Percentiles rank a stretch among this genome's conserved stretches.
Evolutionary conservation across 2,797 vertebrate genomes (phyloP).

Genomic region (Urocyon cinereoargenteus): DNA sequence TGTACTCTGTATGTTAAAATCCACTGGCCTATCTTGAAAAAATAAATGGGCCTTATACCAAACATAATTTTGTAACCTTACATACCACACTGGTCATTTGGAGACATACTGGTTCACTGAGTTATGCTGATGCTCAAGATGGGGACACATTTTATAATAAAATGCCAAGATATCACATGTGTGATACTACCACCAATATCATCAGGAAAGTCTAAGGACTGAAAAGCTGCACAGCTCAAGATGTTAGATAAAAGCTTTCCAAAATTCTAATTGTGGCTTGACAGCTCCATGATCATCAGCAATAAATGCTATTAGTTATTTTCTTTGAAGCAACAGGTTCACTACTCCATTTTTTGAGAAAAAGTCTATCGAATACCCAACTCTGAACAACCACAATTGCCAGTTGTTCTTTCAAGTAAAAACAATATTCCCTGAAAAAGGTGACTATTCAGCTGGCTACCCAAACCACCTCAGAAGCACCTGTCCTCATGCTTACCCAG

Average conservation of each 20-base stretch:
- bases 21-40: conserved; percentile 34
- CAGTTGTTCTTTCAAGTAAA: conserved; percentile 1
- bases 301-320: background rate
- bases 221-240: background rate
- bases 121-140: background rate
- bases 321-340: conserved; percentile 29
- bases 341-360: background rate
- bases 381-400: background rate
- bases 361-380: background rate
- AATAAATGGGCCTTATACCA: background rate
- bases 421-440: background rate
- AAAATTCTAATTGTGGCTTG: background rate
- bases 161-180: background rate
- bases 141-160: background rate
- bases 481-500: background rate
- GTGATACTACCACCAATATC: background rate
- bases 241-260: background rate
- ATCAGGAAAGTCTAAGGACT: background rate
- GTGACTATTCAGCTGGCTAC: background rate
- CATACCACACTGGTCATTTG: background rate
- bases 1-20: conserved; percentile 33
- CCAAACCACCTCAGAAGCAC: background rate
- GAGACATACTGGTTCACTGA: background rate
- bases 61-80: background rate
- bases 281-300: background rate